Evolutionary conservation across 2,888 invertebrate genomes (phyloP).

Genomic region (Tanytarsus gracilentus): DNA sequence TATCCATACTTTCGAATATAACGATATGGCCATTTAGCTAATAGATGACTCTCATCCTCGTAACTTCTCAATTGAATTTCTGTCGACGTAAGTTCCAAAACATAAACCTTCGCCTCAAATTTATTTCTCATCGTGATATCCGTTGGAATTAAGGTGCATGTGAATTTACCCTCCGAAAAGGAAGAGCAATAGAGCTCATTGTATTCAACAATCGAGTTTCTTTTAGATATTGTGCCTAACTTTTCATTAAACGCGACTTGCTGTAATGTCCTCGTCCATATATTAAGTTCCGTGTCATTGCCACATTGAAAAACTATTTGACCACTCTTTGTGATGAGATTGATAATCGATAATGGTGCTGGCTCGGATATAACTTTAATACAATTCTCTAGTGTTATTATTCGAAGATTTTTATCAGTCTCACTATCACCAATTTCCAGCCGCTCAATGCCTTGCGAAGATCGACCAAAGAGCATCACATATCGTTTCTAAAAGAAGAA

Average conservation of each 20-base stretch:
- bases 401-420: constrained; percentile 64
- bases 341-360: constrained; percentile 51
- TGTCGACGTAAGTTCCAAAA: constrained; percentile 62
- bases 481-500: constrained; percentile 44
- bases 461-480: constrained; percentile 68
- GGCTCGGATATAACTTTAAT: constrained; percentile 67
- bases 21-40: constrained; percentile 76
- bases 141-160: constrained; percentile 65
- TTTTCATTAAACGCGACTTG: constrained; percentile 71
- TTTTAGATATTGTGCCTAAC: constrained; percentile 37
- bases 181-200: constrained; percentile 83
- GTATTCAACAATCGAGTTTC: constrained; percentile 57
- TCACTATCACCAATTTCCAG: constrained; percentile 77
- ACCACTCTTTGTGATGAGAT: constrained; percentile 66
- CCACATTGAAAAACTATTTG: constrained; percentile 51
- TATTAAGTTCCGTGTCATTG: constrained; percentile 59
- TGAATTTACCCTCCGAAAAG: constrained; percentile 66
- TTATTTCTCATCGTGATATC: constrained; percentile 70
- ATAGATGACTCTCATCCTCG: constrained; percentile 52
- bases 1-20: constrained; percentile 80
- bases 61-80: constrained; percentile 63
- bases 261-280: constrained; percentile 73
- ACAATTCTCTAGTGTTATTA: constrained; percentile 78
- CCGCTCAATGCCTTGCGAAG: constrained; percentile 76
- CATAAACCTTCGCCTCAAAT: constrained; percentile 60